Base-by-base conservation (phyloP, 2,797 vertebrate genomes). In the Sphenopsis melanotis region DNA sequence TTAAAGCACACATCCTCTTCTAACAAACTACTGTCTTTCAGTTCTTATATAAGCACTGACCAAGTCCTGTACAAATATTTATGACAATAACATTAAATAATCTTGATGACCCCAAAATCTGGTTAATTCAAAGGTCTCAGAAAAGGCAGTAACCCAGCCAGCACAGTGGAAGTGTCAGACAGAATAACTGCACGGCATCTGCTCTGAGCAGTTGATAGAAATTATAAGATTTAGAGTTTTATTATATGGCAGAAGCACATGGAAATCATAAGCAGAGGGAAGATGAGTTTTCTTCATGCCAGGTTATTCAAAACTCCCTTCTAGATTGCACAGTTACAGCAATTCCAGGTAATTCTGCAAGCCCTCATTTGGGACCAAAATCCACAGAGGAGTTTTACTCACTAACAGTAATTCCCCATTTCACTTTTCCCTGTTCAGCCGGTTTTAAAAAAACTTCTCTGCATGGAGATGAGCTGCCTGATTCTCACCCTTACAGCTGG, bases 71-170 rank as follows among this genome's bases (percentile, higher is more conserved):
- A 57, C 91, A 96, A 96, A 95, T 94, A 96, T 95, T 97, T 96
- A 95, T 74, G 95, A 85, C 69, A 93, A 91, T 90, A 96, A 96
- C 89, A 76, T 93, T 95, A 94, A 97, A 96, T 93, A 96, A 92
- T 96, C 78, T 88, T 70, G 88, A 95, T 94, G 95, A 95, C 91
- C 89, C 68, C 29, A 89, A 95, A 90, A 84, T 59, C 89, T 86
- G 52, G 50, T 77, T 89, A 95, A 93, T 86, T 87, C 90, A 88
- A 89, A 95, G 92, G 92, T 90, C 96, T 90, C 22, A 3, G 78
- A 64, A 82, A 84, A 93, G 83, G 88, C 94, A 94, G 88, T 27
- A 84, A 85, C 68, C 39, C 92, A 93, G 83, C 42, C 90, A 85
- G 87, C 77, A 84, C 0, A 76, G 81, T 1, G 1, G 65, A 90